Base-by-base conservation (phyloP, 2,797 vertebrate genomes). In the Liparis tanakae region DNA sequence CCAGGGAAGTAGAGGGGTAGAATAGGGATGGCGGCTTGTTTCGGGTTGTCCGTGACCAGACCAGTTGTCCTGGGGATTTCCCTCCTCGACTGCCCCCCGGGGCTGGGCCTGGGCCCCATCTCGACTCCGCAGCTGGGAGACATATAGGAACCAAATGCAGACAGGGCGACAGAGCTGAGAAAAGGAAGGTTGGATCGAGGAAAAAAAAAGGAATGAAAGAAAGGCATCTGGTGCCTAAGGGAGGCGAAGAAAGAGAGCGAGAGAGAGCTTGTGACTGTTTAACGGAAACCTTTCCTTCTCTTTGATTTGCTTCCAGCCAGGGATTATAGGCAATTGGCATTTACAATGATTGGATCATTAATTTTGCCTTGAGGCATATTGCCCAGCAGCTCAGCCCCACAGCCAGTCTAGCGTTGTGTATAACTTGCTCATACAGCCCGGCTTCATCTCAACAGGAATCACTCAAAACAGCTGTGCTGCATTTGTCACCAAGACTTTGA, bases 41-140 rank as follows among this genome's bases (percentile, higher is more conserved):
- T 91, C 79, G 85, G 79, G 87, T 85, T 88, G 95, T 99, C 96
- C 97, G 98, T 99, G 98, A 99, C 96, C 96, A 99, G 97, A 99
- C 96, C 95, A 94, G 93, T 92, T 91, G 91, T 97, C 94, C 92
- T 94, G 93, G 94, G 98, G 98, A 99, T 99, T 99, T 97, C 95
- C 95, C 92, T 92, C 80, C 81, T 93, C 84, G 84, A 5, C 84
- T 79, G 69, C 87, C 84, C 84, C 80, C 63, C 76, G 10, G 86
- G 86, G 79, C 79, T 56, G 83, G 79, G 76, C 80, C 85, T 64
- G 81, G 89, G 80, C 85, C 90, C 85, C 81, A 93, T 96, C 96
- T 95, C 74, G 74, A 68, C 91, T 78, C 87, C 55, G 97, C 97
- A 99, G 96, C 98, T 98, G 97, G 96, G 96, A 77, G 86, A 93